Evolutionary conservation across 2,113 vertebrate genomes (phyloP).

Genomic region (Platycercus adscitus): DNA sequence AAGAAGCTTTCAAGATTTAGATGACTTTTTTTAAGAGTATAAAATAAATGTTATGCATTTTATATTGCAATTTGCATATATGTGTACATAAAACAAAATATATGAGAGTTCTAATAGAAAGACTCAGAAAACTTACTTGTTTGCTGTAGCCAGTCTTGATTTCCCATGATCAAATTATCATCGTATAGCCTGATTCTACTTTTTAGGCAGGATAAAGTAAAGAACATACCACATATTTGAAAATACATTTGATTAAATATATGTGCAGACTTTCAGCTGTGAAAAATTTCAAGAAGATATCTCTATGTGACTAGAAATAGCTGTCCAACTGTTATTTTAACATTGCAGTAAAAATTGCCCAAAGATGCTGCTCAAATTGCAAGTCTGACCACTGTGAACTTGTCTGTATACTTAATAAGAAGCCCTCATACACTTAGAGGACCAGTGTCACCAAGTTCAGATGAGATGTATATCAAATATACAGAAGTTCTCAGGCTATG

Average conservation of each 20-base stretch:
- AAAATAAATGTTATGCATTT: not conserved
- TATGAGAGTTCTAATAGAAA: not conserved
- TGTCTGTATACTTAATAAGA: not conserved
- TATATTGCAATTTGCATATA: not conserved
- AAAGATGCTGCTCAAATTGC: not conserved
- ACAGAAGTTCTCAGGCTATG: not conserved
- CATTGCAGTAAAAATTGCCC: not conserved
- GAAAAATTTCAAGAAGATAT: not conserved
- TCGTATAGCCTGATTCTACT: not conserved
- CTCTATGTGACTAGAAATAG: not conserved
- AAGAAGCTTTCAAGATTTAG: not conserved
- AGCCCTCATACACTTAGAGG: not conserved
- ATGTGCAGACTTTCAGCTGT: not conserved
- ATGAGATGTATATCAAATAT: not conserved
- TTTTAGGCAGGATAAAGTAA: not conserved
- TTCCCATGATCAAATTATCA: not conserved
- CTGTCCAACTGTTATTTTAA: not conserved
- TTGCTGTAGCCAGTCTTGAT: not conserved
- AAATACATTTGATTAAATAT: not conserved
- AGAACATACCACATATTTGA: not conserved
- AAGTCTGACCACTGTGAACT: not conserved
- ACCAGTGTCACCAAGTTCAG: not conserved
- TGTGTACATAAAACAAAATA: not conserved
- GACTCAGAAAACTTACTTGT: not conserved
- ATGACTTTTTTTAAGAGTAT: not conserved